Conservation (phyloP, 2,888 invertebrate genomes). For the Chrysolina haemoptera region DNA sequence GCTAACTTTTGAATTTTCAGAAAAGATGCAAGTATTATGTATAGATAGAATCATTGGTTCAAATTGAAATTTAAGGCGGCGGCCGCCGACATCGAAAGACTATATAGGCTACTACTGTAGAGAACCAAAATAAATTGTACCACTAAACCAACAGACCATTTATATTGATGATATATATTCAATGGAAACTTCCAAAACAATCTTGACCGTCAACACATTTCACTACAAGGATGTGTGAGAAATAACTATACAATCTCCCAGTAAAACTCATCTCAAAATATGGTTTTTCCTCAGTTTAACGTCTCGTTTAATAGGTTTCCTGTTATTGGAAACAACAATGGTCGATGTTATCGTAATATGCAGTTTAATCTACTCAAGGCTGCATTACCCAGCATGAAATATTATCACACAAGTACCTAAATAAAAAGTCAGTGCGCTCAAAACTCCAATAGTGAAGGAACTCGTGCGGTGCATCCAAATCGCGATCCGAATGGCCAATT, state of each 20-base stretch:
- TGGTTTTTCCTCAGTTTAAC: constrained; percentile 23
- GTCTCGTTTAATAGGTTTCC: constrained; percentile 52
- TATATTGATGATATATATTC: no score
- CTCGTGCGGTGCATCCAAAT: constrained; percentile 31
- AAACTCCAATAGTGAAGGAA: constrained; percentile 44
- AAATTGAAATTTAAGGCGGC: no score
- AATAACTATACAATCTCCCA: neutral
- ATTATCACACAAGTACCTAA: constrained; percentile 53
- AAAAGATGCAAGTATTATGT: no score
- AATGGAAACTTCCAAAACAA: no score
- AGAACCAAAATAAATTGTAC: no score
- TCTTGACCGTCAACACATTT: no score
- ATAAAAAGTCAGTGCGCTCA: constrained; percentile 49
- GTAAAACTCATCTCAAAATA: neutral
- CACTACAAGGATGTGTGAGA: no score
- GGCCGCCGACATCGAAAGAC: no score
- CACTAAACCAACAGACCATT: no score
- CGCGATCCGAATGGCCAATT: constrained; percentile 37
- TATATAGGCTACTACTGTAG: no score
- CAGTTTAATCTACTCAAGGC: constrained; percentile 56
- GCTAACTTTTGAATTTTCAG: no score
- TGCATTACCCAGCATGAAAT: constrained; percentile 54
- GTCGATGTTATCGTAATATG: constrained; percentile 53
- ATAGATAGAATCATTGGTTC: no score
- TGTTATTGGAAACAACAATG: constrained; percentile 51